Base-by-base conservation (phyloP, 2,888 invertebrate genomes). In the Cheilosia soror region DNA sequence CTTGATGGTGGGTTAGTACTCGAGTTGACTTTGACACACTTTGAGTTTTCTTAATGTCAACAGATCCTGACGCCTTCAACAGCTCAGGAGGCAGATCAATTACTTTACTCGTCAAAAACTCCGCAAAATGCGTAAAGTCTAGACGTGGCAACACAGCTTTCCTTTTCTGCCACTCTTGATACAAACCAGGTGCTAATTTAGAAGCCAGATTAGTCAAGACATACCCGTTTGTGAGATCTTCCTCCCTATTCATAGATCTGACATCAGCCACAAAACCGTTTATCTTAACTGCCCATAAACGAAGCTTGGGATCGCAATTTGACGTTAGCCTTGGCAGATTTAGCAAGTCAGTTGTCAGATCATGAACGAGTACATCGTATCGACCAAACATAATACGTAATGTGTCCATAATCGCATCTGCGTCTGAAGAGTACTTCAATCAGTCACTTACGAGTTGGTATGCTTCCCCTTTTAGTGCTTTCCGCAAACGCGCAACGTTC, bases 401-500 rank as follows among this genome's bases (percentile, higher is more conserved):
- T 2, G 51, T 5, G 13, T 47, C 47, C 31, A 62, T 15, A 1
- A 65, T 65, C 13, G 62, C 62, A 31, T 62, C 29, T 2, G 62
- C 44, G 7, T 63, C 63, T 4, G 63, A 47, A 0, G 65, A 66
- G 40, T 51, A 68, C 27, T 55, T 68, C 2, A 55, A 15, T 0
- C 68, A 42, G 27, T 68, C 42, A 11, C 66, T 55, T 1, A 68
- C 55, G 0, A 68, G 42, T 29, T 53, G 68, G 15, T 42, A 68
- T 5, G 57, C 44, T 20, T 69, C 57, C 1, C 55, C 68, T 5
- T 53, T 68, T 15, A 68, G 15, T 4, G 68, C 40, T 15, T 44
- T 55, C 55, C 2, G n/a, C n/a, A n/a, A n/a, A n/a, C n/a, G n/a
- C n/a, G n/a, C n/a, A n/a, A 57, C 55, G 44, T 68, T 68, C 20